Conservation (phyloP, 2,113 vertebrate species). For the Alethe castanea region DNA sequence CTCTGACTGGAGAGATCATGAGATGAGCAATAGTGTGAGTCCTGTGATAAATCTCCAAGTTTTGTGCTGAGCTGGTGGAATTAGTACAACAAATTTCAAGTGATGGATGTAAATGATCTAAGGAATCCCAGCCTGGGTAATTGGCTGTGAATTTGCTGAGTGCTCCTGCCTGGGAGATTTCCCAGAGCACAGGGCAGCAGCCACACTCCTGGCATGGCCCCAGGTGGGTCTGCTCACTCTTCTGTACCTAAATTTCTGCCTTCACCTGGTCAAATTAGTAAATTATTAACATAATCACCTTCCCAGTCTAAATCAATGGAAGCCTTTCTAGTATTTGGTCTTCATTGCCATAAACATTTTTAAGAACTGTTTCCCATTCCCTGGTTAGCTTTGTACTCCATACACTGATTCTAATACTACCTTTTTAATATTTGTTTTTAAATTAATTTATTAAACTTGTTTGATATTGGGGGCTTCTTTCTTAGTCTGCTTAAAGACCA, state of each 20-base stretch:
- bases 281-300: background rate
- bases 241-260: background rate
- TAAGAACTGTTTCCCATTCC: background rate
- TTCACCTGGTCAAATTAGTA: background rate
- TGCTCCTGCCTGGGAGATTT: background rate
- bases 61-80: constrained; percentile 19
- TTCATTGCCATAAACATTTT: background rate
- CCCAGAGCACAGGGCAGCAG: background rate
- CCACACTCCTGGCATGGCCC: background rate
- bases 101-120: background rate
- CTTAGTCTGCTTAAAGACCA: background rate
- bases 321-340: background rate
- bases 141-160: background rate
- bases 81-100: background rate
- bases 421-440: background rate
- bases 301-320: fast-evolving
- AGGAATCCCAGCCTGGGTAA: background rate
- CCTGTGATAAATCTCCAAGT: background rate
- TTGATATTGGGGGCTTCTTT: fast-evolving
- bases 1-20: background rate
- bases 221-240: background rate
- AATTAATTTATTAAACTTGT: background rate
- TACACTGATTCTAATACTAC: background rate
- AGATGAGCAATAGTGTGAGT: background rate
- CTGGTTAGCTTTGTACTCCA: background rate